Base-by-base conservation (phyloP, 2,113 vertebrate species). In the Ariopsis seemanni region DNA sequence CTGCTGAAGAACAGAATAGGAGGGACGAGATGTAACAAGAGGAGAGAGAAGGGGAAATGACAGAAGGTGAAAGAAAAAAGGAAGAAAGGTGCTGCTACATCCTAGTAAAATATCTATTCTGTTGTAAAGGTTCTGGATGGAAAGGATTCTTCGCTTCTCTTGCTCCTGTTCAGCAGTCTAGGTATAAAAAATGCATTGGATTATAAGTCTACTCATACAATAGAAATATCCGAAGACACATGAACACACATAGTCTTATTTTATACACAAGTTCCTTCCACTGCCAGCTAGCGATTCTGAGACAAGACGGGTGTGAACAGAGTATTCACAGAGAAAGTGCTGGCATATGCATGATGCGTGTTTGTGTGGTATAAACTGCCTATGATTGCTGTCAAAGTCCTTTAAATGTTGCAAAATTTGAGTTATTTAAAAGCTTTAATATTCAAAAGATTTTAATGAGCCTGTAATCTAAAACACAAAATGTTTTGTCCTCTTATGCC, bases 1-100 rank as follows among this genome's bases (percentile, higher is more conserved):
- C 95, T 95, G 63, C 65, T 58, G 89, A 89, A 90, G 93, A 91
- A 91, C 88, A 91, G 92, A 91, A 92, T 63, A 74, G n/a, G 71
- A 34, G 62, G 57, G 67, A 57, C 82, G 77, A 48, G 62, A 81
- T 20, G 58, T 57, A 74, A 65, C 17, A 48, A 75, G 62, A 77
- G 67, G 14, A 65, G 79, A 77, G 58, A 77, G 71, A 55, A 17
- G 55, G 69, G 2, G 62, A 52, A 3, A 48, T 18, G 72, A 57
- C 53, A 30, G 12, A 20, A 78, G 27, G 85, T 79, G 53, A 65
- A 55, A 75, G 65, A 53, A 84, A 27, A 74, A 58, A 57, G 71
- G 22, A 72, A 18, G 50, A 34, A 62, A 50, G 53, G 55, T 74
- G 34, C 55, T 4, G 14, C 10, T 62, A 82, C 63, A 82, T 71